A percentile compares a stretch with the other conserved stretches of the same genome.
phyloP scores from a whole-genome alignment of 2,888 invertebrate species.

The Melanostoma mellinum region DNA sequence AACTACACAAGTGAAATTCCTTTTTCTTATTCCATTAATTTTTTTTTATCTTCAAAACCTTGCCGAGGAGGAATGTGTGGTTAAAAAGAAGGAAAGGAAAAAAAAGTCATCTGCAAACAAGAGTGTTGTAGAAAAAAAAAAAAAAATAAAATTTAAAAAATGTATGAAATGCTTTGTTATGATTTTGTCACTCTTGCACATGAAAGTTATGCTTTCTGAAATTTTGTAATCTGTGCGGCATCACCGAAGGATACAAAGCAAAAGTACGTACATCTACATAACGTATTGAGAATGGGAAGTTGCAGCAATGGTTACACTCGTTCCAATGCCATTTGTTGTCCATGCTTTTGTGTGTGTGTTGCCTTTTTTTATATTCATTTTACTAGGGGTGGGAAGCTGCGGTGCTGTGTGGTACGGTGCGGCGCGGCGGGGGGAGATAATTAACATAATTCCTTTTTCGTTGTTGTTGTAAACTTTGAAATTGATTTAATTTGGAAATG shows the following conservation, averaged over 20 bases:
- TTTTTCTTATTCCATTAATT: slow-evolving; percentile 37
- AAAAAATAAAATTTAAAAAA: slow-evolving; percentile 21
- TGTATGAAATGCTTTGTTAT: slow-evolving; percentile 46
- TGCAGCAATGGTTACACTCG: slow-evolving; percentile 56
- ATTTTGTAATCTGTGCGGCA: slow-evolving; percentile 65
- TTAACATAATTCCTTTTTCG: slow-evolving; percentile 10
- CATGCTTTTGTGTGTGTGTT: slow-evolving; percentile 22
- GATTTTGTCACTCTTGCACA: slow-evolving; percentile 64
- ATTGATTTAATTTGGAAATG: neutral
- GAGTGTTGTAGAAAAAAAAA: slow-evolving; percentile 50
- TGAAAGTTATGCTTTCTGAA: slow-evolving; percentile 55
- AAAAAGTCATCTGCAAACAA: slow-evolving; percentile 24
- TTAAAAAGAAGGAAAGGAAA: slow-evolving; percentile 21
- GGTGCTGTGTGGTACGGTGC: neutral
- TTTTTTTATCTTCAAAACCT: slow-evolving; percentile 29
- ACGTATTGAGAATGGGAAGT: slow-evolving; percentile 51
- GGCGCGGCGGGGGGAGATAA: neutral
- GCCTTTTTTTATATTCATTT: slow-evolving; percentile 1
- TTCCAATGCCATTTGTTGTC: slow-evolving; percentile 46
- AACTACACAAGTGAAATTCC: slow-evolving; percentile 42
- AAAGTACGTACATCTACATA: slow-evolving; percentile 52
- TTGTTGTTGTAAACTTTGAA: too few relatives aligned
- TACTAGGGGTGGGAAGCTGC: too few relatives aligned
- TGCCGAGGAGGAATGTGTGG: slow-evolving; percentile 32
- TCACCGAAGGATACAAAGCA: slow-evolving; percentile 68